Conservation (phyloP, 2,888 invertebrate species). For the Drosophila mimica region DNA sequence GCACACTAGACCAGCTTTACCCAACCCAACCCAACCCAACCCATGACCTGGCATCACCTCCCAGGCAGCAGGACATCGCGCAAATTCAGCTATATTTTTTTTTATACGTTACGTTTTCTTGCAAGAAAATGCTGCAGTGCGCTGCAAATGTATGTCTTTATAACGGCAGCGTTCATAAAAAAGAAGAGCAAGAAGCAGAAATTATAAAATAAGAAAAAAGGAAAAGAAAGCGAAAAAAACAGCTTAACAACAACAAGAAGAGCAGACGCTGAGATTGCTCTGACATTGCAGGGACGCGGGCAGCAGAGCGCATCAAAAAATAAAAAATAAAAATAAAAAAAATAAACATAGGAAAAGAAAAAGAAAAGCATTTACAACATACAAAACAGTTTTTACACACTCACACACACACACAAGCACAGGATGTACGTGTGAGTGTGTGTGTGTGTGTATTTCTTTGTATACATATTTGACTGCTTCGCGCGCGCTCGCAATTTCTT, state of each 20-base stretch:
- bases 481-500: conserved; percentile 76
- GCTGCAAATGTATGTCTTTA: conserved; percentile 77
- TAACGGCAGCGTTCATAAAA: conserved; percentile 76
- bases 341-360: conserved; percentile 13
- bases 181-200: conserved; percentile 64
- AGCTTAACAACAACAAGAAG: conserved; percentile 37
- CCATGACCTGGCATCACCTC: background rate
- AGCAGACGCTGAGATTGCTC: conserved; percentile 46
- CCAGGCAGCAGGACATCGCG: conserved; percentile 63
- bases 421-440: conserved; percentile 23
- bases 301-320: conserved; percentile 35
- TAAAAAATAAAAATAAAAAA: conserved; percentile 42
- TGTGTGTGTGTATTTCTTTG: conserved; percentile 57
- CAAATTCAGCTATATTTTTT: conserved; percentile 75
- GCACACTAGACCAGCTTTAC: conserved; percentile 9
- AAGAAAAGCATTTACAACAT: conserved; percentile 74
- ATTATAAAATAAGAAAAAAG: conserved; percentile 70
- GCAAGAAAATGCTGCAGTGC: conserved; percentile 77
- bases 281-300: conserved; percentile 32
- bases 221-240: conserved; percentile 26
- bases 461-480: conserved; percentile 71
- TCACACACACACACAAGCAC: conserved; percentile 30
- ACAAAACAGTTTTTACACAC: conserved; percentile 64
- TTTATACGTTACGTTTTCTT: conserved; percentile 66
- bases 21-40: background rate